Evolutionary conservation across 1,140 invertebrate genomes (phyloP).

Genomic region (Mactra quadrangularis): DNA sequence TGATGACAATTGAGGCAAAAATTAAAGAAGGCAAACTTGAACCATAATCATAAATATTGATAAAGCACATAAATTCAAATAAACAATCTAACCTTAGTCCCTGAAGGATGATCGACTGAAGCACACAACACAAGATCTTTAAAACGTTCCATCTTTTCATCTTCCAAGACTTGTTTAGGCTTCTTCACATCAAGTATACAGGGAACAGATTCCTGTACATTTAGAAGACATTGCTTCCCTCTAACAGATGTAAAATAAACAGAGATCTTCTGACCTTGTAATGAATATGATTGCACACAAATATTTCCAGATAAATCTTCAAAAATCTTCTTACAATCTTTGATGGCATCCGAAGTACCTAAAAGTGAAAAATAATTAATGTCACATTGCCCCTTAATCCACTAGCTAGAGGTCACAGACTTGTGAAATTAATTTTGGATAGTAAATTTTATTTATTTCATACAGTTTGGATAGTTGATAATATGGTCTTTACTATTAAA

Average conservation of each 20-base stretch:
- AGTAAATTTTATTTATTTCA: too few species aligned
- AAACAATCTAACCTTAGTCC: slow-evolving; percentile 3
- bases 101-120: background rate
- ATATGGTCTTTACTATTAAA: too few species aligned
- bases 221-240: slow-evolving; percentile 48
- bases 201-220: slow-evolving; percentile 44
- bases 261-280: slow-evolving; percentile 57
- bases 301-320: slow-evolving; percentile 32
- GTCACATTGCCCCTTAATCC: too few species aligned
- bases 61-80: too few species aligned
- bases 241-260: slow-evolving; percentile 48
- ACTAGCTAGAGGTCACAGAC: too few species aligned
- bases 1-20: too few species aligned
- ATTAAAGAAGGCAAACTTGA: too few species aligned
- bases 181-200: slow-evolving; percentile 52
- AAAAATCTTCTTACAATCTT: slow-evolving; percentile 46
- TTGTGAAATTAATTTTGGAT: too few species aligned
- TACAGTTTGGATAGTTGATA: too few species aligned
- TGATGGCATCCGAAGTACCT: slow-evolving; percentile 44
- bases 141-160: background rate
- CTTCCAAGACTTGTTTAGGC: too few species aligned
- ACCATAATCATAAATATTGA: too few species aligned
- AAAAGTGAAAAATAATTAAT: slow-evolving; percentile 15
- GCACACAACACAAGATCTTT: slow-evolving; percentile 7
- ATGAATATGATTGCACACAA: slow-evolving; percentile 12